Conservation (phyloP, 2,113 vertebrate genomes). For the Ibidorhyncha struthersii region DNA sequence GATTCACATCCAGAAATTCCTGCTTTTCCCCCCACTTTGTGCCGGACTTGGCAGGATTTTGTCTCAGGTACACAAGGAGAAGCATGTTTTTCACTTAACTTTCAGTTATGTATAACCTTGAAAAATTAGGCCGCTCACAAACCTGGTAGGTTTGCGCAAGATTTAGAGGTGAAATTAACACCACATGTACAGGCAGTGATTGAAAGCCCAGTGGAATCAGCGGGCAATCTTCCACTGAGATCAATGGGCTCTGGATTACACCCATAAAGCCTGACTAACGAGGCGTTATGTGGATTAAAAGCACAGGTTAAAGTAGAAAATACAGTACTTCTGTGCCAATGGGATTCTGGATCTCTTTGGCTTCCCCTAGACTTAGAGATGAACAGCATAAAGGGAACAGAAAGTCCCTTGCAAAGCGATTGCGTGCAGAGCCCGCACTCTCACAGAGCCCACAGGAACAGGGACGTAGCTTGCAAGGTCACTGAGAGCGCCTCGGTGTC, state of each 20-base stretch:
- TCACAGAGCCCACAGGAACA: neutral
- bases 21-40: neutral
- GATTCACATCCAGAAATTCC: neutral
- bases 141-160: neutral
- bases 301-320: conserved; percentile 27
- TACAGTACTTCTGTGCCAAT: neutral
- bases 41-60: neutral
- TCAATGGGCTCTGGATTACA: conserved; percentile 40
- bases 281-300: conserved; percentile 30
- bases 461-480: neutral
- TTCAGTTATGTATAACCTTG: neutral
- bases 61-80: neutral
- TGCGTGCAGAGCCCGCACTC: neutral
- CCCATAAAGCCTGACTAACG: conserved; percentile 24
- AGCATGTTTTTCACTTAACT: neutral
- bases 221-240: conserved; percentile 30
- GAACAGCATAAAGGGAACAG: neutral
- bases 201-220: conserved; percentile 1
- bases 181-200: neutral
- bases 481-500: neutral
- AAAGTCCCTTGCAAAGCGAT: neutral
- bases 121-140: neutral
- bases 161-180: conserved; percentile 33
- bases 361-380: neutral
- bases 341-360: conserved; percentile 13